Percentiles rank a stretch among this genome's conserved stretches.
These are phyloP conservation scores for Ageneiosus marmoratus DNA, from an alignment of 2,113 vertebrate species.

Conservation along the genomic window DNA sequence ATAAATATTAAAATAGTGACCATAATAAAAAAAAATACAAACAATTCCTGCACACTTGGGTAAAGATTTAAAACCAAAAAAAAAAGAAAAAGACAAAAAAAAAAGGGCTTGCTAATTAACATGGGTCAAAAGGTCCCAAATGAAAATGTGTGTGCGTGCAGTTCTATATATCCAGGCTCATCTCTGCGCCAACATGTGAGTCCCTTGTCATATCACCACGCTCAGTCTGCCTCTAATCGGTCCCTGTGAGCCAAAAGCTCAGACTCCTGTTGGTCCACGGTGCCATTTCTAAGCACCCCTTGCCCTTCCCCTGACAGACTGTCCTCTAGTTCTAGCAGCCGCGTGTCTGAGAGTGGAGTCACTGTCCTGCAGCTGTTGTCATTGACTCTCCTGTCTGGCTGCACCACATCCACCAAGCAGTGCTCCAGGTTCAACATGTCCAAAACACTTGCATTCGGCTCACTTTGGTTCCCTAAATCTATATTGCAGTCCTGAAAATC, in stretches of 20 bases:
- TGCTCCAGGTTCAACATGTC: slow-evolving; percentile 30
- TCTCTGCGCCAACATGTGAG: background rate
- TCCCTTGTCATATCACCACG: background rate
- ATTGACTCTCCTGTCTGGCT: background rate
- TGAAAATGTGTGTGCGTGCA: background rate
- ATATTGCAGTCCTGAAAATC: slow-evolving; percentile 13
- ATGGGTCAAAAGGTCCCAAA: background rate
- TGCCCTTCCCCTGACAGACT: slow-evolving; percentile 14
- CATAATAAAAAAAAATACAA: background rate
- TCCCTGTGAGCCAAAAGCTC: background rate
- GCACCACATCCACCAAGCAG: slow-evolving; percentile 41
- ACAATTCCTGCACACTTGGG: background rate
- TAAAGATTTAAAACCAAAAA: background rate
- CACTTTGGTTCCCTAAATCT: background rate
- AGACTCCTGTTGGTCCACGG: background rate
- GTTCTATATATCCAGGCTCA: slow-evolving; percentile 15
- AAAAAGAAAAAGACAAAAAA: background rate
- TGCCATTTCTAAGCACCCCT: background rate
- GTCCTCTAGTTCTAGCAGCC: slow-evolving; percentile 47
- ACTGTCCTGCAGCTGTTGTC: background rate
- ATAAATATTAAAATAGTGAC: slow-evolving; percentile 48
- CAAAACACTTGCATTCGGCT: background rate
- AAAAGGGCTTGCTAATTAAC: background rate
- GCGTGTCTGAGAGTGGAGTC: slow-evolving; percentile 16
- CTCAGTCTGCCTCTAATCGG: background rate